A percentile compares a stretch with the other conserved stretches of the same genome.
These are phyloP conservation scores for Drosophila repletoides DNA, from an alignment of 1,140 invertebrate species.

Conservation along the genomic window DNA sequence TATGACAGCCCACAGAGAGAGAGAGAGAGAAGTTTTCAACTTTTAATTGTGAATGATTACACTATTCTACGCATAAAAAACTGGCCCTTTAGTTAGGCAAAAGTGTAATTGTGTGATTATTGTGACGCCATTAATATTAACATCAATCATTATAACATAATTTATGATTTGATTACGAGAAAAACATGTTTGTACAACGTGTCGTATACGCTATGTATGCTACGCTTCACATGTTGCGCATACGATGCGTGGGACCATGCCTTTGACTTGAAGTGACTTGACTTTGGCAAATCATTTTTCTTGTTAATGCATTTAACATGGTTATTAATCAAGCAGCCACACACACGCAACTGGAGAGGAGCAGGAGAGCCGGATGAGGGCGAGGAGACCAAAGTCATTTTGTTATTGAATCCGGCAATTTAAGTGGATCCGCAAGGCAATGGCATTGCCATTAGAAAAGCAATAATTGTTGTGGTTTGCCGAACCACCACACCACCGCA, in stretches of 20 bases:
- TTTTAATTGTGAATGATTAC: constrained; percentile 18
- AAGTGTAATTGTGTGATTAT: constrained; percentile 45
- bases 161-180: constrained; percentile 53
- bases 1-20: too few species aligned
- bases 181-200: constrained; percentile 17
- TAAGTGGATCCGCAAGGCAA: constrained; percentile 58
- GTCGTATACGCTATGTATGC: constrained; percentile 10
- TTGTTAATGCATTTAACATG: constrained; percentile 64
- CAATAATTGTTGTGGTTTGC: constrained; percentile 71
- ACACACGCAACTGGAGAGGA: not conserved
- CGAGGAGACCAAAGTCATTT: constrained; percentile 45
- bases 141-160: constrained; percentile 59
- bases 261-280: constrained; percentile 32
- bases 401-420: constrained; percentile 71
- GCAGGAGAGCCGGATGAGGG: not conserved
- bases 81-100: too few species aligned
- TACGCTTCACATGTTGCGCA: constrained; percentile 50
- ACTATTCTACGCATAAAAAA: too few species aligned
- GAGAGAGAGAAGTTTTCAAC: too few species aligned
- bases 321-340: constrained; percentile 63
- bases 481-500: constrained; percentile 9
- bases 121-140: constrained; percentile 54
- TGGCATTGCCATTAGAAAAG: constrained; percentile 49
- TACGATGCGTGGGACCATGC: constrained; percentile 39
- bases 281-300: constrained; percentile 64